A percentile compares a stretch with the other conserved stretches of the same genome.
Conservation (phyloP, 2,113 vertebrate genomes). For the Crocuta crocuta region DNA sequence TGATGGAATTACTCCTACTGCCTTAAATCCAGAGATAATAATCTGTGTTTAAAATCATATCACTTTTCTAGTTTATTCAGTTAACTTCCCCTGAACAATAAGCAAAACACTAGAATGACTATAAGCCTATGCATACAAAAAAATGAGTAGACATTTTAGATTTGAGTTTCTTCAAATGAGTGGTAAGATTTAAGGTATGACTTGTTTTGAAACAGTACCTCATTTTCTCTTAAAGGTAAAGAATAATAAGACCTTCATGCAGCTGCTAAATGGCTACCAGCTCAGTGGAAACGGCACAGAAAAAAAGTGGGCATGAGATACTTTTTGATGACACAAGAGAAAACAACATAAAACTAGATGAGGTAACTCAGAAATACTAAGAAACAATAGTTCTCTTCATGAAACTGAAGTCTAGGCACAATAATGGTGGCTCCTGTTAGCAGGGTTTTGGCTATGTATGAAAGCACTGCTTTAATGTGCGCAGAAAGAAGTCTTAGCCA, state of each 20-base stretch:
- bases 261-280: background rate
- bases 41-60: background rate
- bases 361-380: background rate
- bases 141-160: background rate
- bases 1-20: background rate
- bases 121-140: background rate
- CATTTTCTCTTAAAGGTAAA: background rate
- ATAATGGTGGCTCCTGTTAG: background rate
- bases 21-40: constrained; percentile 17
- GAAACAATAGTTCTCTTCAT: constrained; percentile 35
- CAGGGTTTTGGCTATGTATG: constrained; percentile 39
- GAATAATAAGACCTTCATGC: background rate
- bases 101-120: background rate
- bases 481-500: background rate
- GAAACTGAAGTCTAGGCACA: background rate
- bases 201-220: background rate
- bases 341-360: background rate
- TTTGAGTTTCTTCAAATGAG: background rate
- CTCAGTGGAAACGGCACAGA: background rate
- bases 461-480: constrained; percentile 47
- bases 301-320: background rate
- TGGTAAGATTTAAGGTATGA: background rate
- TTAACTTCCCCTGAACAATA: background rate
- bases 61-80: background rate
- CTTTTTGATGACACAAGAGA: background rate